These are phyloP conservation scores for Intellagama lesueurii DNA, from an alignment of 2,797 vertebrate species.

Conservation along the genomic window DNA sequence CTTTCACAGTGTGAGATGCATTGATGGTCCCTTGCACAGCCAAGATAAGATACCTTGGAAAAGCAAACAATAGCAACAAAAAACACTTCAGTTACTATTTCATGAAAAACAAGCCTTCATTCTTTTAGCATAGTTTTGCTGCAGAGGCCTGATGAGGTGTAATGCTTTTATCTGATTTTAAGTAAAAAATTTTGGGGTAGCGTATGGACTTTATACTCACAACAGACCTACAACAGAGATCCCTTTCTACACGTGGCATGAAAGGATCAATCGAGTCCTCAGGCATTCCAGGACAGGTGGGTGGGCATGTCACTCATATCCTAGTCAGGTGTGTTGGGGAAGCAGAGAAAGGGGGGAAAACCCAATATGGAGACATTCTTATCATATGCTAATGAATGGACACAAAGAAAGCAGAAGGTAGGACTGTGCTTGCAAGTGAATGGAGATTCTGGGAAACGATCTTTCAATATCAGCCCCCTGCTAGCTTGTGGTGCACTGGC, in stretches of 20 bases:
- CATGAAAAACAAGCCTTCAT: not conserved
- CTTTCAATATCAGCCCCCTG: not conserved
- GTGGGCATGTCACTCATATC: not conserved
- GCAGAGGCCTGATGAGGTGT: not conserved
- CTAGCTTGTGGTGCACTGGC: not conserved
- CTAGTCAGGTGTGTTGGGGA: not conserved
- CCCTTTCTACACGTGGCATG: not conserved
- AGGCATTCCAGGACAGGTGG: not conserved
- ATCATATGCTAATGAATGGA: not conserved
- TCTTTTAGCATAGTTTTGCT: conserved; percentile 26
- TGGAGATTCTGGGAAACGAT: not conserved
- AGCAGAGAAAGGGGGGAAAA: not conserved
- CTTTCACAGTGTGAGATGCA: conserved; percentile 80
- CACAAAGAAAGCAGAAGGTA: not conserved
- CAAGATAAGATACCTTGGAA: conserved; percentile 85
- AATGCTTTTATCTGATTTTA: not conserved
- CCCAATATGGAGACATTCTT: not conserved
- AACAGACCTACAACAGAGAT: not conserved
- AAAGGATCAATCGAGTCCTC: not conserved
- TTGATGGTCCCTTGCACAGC: conserved; percentile 85
- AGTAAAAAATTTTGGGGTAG: not conserved
- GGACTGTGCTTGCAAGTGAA: too few species aligned
- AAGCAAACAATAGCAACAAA: conserved; percentile 18
- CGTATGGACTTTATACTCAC: not conserved
- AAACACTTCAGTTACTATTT: not conserved